A percentile compares a stretch with the other conserved stretches of the same genome.
These are phyloP conservation scores for Brenthis daphne DNA, from an alignment of 2,888 invertebrate genomes.

Conservation along the genomic window DNA sequence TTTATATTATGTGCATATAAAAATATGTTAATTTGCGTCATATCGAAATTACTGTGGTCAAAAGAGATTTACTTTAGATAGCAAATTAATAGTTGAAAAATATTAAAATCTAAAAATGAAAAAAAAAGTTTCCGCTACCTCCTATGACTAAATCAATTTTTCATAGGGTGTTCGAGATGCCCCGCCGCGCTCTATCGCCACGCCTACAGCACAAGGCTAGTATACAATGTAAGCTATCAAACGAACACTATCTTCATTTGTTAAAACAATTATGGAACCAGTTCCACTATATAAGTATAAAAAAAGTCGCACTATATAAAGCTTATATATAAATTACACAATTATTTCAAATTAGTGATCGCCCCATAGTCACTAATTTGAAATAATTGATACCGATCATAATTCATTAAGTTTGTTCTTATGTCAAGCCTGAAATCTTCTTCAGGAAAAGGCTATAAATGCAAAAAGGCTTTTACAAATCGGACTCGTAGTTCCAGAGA, in stretches of 20 bases:
- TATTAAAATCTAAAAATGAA: not conserved
- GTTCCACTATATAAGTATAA: constrained; percentile 12
- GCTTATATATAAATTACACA: not conserved
- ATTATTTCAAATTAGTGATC: too few species aligned
- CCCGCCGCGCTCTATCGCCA: constrained; percentile 54
- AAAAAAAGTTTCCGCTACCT: constrained; percentile 3
- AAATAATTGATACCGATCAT: too few species aligned
- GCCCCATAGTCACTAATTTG: too few species aligned
- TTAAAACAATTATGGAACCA: constrained; percentile 10
- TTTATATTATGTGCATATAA: too few species aligned
- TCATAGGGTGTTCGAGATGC: constrained; percentile 53
- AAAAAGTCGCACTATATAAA: not conserved
- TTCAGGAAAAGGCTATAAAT: too few species aligned
- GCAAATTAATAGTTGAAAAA: too few species aligned
- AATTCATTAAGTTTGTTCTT: too few species aligned
- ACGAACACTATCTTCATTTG: constrained; percentile 41
- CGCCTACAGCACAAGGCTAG: constrained; percentile 54
- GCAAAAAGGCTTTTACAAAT: too few species aligned
- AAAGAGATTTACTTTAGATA: not conserved
- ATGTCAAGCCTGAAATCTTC: too few species aligned
- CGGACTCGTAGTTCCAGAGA: too few species aligned
- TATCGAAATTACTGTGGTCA: not conserved
- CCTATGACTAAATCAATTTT: constrained; percentile 49
- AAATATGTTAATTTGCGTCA: too few species aligned
- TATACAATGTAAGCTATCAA: constrained; percentile 49